phyloP scores from a whole-genome alignment of 2,797 vertebrate species.

The Halcyon badia region DNA sequence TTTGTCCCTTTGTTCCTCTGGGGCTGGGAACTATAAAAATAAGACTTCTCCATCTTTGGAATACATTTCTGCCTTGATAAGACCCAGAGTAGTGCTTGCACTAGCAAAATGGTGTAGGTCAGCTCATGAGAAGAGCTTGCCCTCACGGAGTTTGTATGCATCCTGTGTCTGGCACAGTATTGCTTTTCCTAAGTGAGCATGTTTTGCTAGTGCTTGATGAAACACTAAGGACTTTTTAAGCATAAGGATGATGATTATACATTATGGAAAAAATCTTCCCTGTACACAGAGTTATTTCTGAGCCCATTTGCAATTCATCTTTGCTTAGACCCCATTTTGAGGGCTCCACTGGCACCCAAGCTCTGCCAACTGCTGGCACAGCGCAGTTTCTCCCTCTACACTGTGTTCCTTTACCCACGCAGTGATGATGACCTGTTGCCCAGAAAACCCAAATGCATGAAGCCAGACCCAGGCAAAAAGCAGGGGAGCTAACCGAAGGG shows the following conservation, averaged over 20 bases:
- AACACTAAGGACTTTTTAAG: not conserved
- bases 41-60: not conserved
- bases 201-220: not conserved
- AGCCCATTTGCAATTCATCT: not conserved
- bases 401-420: not conserved
- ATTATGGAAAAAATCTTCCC: not conserved
- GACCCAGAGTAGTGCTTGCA: not conserved
- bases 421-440: not conserved
- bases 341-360: not conserved
- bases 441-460: not conserved
- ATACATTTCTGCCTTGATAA: not conserved
- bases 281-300: not conserved
- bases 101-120: too few relatives aligned
- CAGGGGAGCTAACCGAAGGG: not conserved
- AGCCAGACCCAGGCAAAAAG: not conserved
- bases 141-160: fast-evolving
- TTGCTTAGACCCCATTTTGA: not conserved
- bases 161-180: not conserved
- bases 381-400: not conserved
- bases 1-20: not conserved
- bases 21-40: not conserved
- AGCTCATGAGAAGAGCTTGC: not conserved
- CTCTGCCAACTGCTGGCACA: not conserved
- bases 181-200: not conserved
- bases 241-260: not conserved